phyloP scores from a whole-genome alignment of 2,113 vertebrate genomes.

The Pteropus alecto region DNA sequence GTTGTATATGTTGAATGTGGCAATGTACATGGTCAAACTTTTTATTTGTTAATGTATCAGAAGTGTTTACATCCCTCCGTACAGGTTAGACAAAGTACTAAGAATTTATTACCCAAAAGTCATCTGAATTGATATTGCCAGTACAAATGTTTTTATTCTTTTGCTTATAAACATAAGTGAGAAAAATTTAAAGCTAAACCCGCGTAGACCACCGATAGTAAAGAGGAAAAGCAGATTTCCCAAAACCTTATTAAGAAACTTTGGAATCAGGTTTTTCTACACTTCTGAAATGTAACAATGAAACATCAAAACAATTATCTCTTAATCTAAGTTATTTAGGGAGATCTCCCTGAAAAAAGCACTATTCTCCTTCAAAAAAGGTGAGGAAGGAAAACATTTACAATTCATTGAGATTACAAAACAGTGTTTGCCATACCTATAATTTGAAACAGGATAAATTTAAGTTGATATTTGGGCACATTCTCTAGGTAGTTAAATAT shows the following conservation, averaged over 20 bases:
- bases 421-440: background rate
- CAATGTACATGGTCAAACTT: background rate
- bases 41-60: slow-evolving; percentile 1
- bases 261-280: background rate
- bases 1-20: background rate
- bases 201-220: background rate
- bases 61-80: slow-evolving; percentile 39
- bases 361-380: background rate
- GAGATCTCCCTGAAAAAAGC: background rate
- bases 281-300: slow-evolving; percentile 41
- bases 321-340: background rate
- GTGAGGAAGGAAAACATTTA: slow-evolving; percentile 7
- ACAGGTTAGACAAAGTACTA: background rate
- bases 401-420: slow-evolving; percentile 11
- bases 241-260: slow-evolving; percentile 26
- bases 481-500: background rate
- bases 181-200: slow-evolving; percentile 57
- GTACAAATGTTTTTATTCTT: slow-evolving; percentile 33
- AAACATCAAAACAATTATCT: background rate
- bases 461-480: background rate
- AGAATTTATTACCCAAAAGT: slow-evolving; percentile 38
- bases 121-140: background rate
- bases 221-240: background rate
- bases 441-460: background rate
- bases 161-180: slow-evolving; percentile 50